Base-by-base conservation (phyloP, 2,888 invertebrate species). In the Ceramica pisi region DNA sequence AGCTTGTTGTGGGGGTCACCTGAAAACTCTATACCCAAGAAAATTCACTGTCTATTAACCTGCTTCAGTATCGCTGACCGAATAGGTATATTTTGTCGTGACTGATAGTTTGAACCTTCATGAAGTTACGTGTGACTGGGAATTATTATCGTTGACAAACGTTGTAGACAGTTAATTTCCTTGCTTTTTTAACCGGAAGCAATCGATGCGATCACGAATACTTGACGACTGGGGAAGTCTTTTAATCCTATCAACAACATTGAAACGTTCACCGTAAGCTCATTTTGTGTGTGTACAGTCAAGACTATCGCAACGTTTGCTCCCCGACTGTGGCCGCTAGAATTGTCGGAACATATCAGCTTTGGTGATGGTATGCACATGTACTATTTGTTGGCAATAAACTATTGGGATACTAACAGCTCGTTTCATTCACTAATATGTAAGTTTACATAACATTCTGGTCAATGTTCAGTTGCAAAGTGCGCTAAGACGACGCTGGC, bases 321-420 rank as follows among this genome's bases (percentile, higher is more conserved):
- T 80, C 61, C 23, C 19, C 6, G 12, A 62, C 46, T 60, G 38
- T 60, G 46, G 44, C n/a, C 21, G 77, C 63, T 76, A 64, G 5
- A 26, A 38, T 56, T 38, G 57, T 73, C 31, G 38, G 19, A 62
- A 63, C 26, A 26, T 56, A 46, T 75, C 50, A 4, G 59, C 67
- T 67, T 56, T 51, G 51, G 79, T 73, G 57, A 4, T 53, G 69
- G 56, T 66, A 10, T 70, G 44, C 56, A 65, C 55, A 56, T 69
- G 44, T 71, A 64, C 10, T 80, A 73, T 63, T 72, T 73, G 67
- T 73, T 73, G 74, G 73, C 48, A 92, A 92, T 92, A 92, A 92
- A 92, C 56, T 83, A 80, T 75, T 92, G 86, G 78, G 76, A 86
- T 84, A 90, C 90, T 93, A 93, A 93, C 91, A 69, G 92, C 92